Evolutionary conservation across 2,888 invertebrate species (phyloP).

Genomic region (Lycophotia porphyrea): DNA sequence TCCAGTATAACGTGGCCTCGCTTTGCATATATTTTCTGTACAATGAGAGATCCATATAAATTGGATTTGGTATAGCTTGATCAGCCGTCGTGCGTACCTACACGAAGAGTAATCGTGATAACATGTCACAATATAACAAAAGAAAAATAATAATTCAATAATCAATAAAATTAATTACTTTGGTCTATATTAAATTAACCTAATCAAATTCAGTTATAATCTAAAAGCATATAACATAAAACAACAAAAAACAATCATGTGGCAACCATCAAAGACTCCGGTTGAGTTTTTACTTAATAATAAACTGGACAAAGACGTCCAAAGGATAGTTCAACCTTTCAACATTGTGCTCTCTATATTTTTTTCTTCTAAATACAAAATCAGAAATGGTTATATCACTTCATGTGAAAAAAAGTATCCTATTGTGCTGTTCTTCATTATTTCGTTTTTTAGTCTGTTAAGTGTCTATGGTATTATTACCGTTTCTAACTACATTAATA

Average conservation of each 20-base stretch:
- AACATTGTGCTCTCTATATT: neutral
- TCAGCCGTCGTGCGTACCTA: no score
- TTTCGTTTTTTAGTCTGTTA: neutral
- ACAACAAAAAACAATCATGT: neutral
- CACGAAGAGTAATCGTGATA: no score
- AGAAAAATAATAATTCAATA: neutral
- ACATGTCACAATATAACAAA: no score
- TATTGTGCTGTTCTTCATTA: neutral
- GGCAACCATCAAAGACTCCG: neutral
- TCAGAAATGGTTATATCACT: neutral
- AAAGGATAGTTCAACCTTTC: neutral
- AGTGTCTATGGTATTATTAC: neutral
- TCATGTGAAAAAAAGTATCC: neutral
- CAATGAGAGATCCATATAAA: no score
- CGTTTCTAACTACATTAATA: neutral
- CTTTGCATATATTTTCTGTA: no score
- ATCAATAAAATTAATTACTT: neutral
- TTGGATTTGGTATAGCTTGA: no score
- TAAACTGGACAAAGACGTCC: neutral
- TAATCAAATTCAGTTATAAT: neutral
- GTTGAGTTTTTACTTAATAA: neutral
- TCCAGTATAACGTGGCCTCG: no score
- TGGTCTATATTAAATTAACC: neutral
- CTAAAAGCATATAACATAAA: neutral
- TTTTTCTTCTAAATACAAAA: conserved; percentile 1